Percentiles rank a stretch among this genome's conserved stretches.
Evolutionary conservation across 2,888 invertebrate genomes (phyloP).

Genomic region (Chaetogeoica ovagalla): DNA sequence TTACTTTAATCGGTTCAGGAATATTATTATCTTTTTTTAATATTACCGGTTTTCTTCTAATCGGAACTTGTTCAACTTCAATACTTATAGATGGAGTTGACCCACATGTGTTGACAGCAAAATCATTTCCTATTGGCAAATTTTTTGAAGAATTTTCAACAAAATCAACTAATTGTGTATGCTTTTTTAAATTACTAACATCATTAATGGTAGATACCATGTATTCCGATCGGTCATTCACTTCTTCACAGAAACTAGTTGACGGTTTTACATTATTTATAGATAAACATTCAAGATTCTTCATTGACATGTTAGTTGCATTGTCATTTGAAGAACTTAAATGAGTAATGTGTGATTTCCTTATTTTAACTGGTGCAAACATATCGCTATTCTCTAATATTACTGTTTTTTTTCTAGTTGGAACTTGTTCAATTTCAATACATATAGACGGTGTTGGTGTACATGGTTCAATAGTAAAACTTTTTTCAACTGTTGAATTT

Average conservation of each 20-base stretch:
- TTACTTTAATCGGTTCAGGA: not conserved
- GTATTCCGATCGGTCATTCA: not conserved
- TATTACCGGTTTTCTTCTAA: not conserved
- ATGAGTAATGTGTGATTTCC: not conserved
- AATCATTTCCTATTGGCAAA: not conserved
- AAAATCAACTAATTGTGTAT: not conserved
- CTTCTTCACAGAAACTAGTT: not conserved
- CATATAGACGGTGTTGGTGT: constrained; percentile 16
- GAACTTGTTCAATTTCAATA: constrained; percentile 43
- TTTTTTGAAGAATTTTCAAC: not conserved
- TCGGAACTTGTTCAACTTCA: constrained; percentile 29
- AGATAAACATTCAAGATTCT: not conserved
- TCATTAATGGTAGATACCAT: not conserved
- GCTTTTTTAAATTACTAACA: not conserved
- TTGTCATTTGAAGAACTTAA: not conserved
- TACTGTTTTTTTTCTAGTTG: constrained; percentile 1
- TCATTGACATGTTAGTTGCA: not conserved
- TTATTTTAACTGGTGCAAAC: not conserved
- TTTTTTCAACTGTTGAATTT: not conserved
- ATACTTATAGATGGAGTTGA: constrained; percentile 6
- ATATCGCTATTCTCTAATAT: not conserved
- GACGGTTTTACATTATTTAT: not conserved
- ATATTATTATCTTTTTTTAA: not conserved
- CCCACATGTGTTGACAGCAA: not conserved
- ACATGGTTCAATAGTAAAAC: not conserved